Percentiles rank a stretch among this genome's conserved stretches.
These are phyloP conservation scores for Papilio polyxenes DNA, from an alignment of 1,140 invertebrate species.

Conservation along the genomic window DNA sequence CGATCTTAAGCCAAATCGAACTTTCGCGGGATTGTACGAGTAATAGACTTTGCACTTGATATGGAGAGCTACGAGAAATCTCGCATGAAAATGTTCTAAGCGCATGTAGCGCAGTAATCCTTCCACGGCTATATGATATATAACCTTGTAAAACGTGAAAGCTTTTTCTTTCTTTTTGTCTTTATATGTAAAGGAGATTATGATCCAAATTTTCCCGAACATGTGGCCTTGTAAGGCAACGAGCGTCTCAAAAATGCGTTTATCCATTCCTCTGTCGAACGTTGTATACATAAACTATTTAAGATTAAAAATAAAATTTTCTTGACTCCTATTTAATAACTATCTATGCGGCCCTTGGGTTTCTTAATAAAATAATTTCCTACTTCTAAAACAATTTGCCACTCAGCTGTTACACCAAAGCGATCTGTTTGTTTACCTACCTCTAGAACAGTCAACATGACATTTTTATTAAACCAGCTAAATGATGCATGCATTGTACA, in stretches of 20 bases:
- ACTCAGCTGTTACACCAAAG: not conserved
- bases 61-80: not conserved
- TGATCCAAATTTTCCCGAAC: not conserved
- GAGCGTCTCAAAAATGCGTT: not conserved
- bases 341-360: not conserved
- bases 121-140: not conserved
- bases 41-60: slow-evolving; percentile 11
- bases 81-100: not conserved
- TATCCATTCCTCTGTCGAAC: not conserved
- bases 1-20: not conserved
- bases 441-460: not conserved
- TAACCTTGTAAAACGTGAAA: slow-evolving; percentile 4
- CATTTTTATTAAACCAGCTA: not conserved
- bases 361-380: not conserved
- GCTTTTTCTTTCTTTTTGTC: not conserved
- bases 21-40: not conserved
- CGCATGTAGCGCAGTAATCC: not conserved
- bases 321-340: not conserved
- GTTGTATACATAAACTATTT: not conserved
- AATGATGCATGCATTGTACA: not conserved
- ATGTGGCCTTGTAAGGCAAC: not conserved
- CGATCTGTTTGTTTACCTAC: not conserved
- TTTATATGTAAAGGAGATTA: not conserved
- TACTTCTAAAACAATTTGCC: not conserved
- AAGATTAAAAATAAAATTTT: not conserved